Percentiles rank a stretch among this genome's conserved stretches.
Evolutionary conservation across 2,113 vertebrate species (phyloP).

Genomic region (Onychorhynchus coronatus): DNA sequence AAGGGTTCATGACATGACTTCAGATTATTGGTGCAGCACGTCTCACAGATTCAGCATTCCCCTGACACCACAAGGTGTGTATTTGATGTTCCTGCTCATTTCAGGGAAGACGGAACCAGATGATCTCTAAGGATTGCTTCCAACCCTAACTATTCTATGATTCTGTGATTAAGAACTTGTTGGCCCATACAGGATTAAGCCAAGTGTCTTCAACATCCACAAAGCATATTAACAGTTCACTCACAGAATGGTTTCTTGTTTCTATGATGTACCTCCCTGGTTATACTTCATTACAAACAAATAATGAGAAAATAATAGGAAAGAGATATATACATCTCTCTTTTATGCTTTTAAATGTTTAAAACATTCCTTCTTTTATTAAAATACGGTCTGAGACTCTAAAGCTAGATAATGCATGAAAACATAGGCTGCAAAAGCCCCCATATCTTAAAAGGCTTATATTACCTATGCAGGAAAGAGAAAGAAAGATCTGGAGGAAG

Average conservation of each 20-base stretch:
- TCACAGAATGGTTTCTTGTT: not conserved
- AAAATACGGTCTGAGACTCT: not conserved
- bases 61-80: not conserved
- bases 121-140: not conserved
- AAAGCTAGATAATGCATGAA: slow-evolving; percentile 19
- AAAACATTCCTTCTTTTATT: slow-evolving; percentile 20
- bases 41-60: not conserved
- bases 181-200: not conserved
- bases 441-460: not conserved
- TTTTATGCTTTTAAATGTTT: not conserved
- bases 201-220: not conserved
- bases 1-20: not conserved
- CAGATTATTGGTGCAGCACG: not conserved
- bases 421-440: not conserved
- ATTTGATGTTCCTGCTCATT: not conserved
- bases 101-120: not conserved
- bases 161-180: not conserved
- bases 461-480: slow-evolving; percentile 10
- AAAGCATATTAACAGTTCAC: not conserved
- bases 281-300: not conserved
- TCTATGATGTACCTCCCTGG: not conserved
- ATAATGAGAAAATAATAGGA: not conserved
- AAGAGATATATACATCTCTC: not conserved
- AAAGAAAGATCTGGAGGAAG: not conserved
- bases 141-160: not conserved